Evolutionary conservation across 2,113 vertebrate species (phyloP).

Genomic region (Neomonachus schauinslandi): DNA sequence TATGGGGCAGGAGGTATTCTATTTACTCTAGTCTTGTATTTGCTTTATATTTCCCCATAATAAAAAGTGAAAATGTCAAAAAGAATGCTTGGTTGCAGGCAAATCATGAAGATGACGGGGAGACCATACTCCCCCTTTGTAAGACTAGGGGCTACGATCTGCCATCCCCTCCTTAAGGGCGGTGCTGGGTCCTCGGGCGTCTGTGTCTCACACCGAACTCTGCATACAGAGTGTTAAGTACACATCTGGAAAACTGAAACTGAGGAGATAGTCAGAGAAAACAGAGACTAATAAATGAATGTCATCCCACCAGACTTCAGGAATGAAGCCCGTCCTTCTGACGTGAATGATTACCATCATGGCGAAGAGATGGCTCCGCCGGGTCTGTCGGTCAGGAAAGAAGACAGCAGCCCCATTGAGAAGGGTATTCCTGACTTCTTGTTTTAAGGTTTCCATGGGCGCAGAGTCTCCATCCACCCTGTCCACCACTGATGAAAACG

Average conservation of each 20-base stretch:
- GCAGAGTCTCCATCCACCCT: constrained; percentile 85
- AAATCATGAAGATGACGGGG: not conserved
- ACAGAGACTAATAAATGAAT: constrained; percentile 41
- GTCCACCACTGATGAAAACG: constrained; percentile 91
- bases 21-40: not conserved
- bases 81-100: not conserved
- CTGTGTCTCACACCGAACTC: not conserved
- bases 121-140: not conserved
- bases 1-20: not conserved
- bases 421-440: constrained; percentile 94
- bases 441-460: constrained; percentile 89
- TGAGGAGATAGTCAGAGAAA: not conserved
- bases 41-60: constrained; percentile 1
- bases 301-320: not conserved
- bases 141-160: not conserved
- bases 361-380: constrained; percentile 94
- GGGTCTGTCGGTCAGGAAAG: constrained; percentile 93
- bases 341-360: constrained; percentile 92
- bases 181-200: not conserved
- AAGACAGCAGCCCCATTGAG: constrained; percentile 96
- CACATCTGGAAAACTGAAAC: not conserved
- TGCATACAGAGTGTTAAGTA: not conserved
- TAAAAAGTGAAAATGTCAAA: not conserved
- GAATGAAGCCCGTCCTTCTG: not conserved
- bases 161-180: not conserved